Percentiles rank a stretch among this genome's conserved stretches.
phyloP scores from a whole-genome alignment of 2,797 vertebrate genomes.

The Hyperoplus immaculatus region DNA sequence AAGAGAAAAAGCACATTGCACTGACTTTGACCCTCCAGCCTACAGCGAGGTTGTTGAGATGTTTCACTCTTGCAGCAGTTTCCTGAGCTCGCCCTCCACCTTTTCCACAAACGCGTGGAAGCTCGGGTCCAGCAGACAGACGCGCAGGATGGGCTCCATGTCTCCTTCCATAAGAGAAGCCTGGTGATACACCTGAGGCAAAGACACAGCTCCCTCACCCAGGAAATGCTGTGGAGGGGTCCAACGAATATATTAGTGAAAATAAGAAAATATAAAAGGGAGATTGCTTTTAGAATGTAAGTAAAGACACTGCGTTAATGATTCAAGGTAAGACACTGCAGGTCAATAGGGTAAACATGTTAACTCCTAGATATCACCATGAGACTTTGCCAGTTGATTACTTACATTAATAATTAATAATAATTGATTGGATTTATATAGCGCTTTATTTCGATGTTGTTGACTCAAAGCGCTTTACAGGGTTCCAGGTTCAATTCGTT shows the following conservation, averaged over 20 bases:
- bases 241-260: conserved; percentile 19
- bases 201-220: conserved; percentile 68
- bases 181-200: conserved; percentile 74
- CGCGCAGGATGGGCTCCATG: conserved; percentile 87
- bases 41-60: conserved; percentile 48
- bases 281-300: background rate
- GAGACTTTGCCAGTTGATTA: no score
- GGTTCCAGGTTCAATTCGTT: no score
- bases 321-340: no score
- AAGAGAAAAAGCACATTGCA: conserved; percentile 30
- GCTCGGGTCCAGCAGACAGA: conserved; percentile 91
- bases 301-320: no score
- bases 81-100: conserved; percentile 89
- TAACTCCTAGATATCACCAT: no score
- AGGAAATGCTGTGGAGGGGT: conserved; percentile 83
- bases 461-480: no score
- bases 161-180: conserved; percentile 74
- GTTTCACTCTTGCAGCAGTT: conserved; percentile 83
- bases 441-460: no score
- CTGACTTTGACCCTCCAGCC: conserved; percentile 61
- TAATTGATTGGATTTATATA: no score
- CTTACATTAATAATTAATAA: no score
- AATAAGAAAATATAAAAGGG: conserved; percentile 2
- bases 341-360: no score
- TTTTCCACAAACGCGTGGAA: conserved; percentile 93